Percentiles rank a stretch among this genome's conserved stretches.
phyloP scores from a whole-genome alignment of 2,888 invertebrate genomes.

The Ommatoiulus sabulosus region DNA sequence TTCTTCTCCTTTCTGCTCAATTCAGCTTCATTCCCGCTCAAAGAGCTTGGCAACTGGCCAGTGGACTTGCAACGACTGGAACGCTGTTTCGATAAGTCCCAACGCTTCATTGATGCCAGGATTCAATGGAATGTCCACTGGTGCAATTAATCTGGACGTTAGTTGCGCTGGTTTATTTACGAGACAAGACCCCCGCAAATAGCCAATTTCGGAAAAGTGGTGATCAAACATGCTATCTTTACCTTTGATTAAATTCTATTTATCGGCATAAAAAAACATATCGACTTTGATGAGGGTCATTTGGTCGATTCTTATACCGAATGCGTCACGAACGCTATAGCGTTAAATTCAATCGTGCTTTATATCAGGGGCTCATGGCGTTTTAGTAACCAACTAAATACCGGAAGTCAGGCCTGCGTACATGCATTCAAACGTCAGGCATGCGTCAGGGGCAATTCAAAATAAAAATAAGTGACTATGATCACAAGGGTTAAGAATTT shows the following conservation, averaged over 20 bases:
- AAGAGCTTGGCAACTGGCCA: constrained; percentile 1
- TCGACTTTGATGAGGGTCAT: not conserved
- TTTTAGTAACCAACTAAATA: too few species aligned
- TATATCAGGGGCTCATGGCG: too few species aligned
- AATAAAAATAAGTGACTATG: too few species aligned
- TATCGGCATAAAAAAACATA: not conserved
- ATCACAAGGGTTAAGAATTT: too few species aligned
- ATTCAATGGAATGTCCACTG: not conserved
- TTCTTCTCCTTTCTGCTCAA: not conserved
- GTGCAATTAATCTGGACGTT: not conserved
- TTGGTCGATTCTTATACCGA: too few species aligned
- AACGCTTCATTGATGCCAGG: not conserved
- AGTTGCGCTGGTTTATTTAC: constrained; percentile 21
- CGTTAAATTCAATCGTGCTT: too few species aligned
- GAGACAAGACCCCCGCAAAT: not conserved
- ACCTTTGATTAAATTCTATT: constrained; percentile 15
- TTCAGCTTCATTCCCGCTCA: not conserved
- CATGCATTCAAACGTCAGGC: too few species aligned
- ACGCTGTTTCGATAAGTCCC: not conserved
- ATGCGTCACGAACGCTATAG: too few species aligned
- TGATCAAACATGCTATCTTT: constrained; percentile 13
- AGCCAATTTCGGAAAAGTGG: constrained; percentile 7
- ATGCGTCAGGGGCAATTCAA: too few species aligned
- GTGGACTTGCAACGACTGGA: not conserved
- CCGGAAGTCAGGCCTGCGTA: too few species aligned